These are phyloP conservation scores for Triplophysa rosa DNA, from an alignment of 2,113 vertebrate genomes.

Conservation along the genomic window DNA sequence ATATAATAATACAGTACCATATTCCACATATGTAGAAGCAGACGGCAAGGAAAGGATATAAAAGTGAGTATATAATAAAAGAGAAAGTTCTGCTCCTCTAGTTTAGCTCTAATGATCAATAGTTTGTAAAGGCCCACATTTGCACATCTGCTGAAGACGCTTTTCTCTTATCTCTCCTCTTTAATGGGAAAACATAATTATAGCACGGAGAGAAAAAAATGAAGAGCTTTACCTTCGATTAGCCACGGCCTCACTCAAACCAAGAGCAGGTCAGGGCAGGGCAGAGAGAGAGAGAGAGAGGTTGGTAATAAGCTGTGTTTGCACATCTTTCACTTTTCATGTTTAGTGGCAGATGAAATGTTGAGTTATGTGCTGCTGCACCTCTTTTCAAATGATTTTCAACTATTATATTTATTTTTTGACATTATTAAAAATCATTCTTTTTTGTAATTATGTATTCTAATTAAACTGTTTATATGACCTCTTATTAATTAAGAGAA, in stretches of 20 bases:
- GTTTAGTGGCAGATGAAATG: neutral
- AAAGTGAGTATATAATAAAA: conserved; percentile 43
- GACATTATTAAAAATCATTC: no score
- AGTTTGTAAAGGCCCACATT: conserved; percentile 40
- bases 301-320: conserved; percentile 63
- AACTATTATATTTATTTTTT: no score
- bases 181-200: conserved; percentile 60
- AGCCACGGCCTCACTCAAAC: conserved; percentile 53
- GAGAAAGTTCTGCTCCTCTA: conserved; percentile 17
- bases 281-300: conserved; percentile 49
- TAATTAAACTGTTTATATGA: no score
- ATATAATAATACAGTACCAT: conserved; percentile 6
- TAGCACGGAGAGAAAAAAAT: conserved; percentile 39
- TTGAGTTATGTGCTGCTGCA: neutral
- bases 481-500: no score
- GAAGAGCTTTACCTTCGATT: conserved; percentile 54
- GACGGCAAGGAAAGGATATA: neutral
- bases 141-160: conserved; percentile 28
- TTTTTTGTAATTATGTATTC: no score
- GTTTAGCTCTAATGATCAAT: conserved; percentile 45
- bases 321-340: conserved; percentile 63
- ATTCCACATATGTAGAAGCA: neutral
- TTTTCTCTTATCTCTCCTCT: conserved; percentile 51
- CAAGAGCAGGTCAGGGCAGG: conserved; percentile 35
- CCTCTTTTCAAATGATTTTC: neutral